Percentiles rank a stretch among this genome's conserved stretches.
These are phyloP conservation scores for Neotragus moschatus DNA, from an alignment of 2,113 vertebrate species.

Conservation along the genomic window DNA sequence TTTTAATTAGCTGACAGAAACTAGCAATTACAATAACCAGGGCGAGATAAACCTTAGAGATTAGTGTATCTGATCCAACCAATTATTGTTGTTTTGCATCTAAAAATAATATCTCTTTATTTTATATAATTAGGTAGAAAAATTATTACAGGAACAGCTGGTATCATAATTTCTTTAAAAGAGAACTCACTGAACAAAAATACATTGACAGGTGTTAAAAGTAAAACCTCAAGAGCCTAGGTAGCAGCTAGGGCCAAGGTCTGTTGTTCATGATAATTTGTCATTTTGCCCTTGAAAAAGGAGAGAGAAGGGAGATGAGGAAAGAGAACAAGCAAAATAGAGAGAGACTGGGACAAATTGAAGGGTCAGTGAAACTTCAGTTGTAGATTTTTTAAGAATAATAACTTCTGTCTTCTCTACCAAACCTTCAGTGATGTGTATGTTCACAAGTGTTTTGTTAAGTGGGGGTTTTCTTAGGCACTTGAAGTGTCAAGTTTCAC, in stretches of 20 bases:
- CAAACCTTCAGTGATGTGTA: background rate
- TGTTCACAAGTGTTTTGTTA: background rate
- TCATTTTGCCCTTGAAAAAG: background rate
- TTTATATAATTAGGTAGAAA: background rate
- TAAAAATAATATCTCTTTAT: background rate
- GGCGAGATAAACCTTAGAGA: background rate
- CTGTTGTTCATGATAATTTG: background rate
- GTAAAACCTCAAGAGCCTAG: background rate
- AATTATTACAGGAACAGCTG: background rate
- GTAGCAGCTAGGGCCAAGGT: background rate
- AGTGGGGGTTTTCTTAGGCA: background rate
- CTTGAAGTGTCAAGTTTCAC: background rate
- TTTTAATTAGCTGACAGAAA: constrained; percentile 32
- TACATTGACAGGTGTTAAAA: background rate
- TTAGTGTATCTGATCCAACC: background rate
- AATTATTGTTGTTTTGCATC: background rate
- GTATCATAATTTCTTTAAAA: background rate
- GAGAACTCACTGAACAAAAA: background rate
- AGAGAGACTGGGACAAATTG: background rate
- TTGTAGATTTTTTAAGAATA: constrained; percentile 23
- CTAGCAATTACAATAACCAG: background rate
- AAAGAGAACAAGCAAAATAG: background rate
- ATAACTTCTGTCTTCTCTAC: background rate
- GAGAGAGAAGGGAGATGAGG: background rate
- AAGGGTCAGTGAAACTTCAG: background rate